Conservation (phyloP, 2,888 invertebrate genomes). For the Oeneis ivallda region DNA sequence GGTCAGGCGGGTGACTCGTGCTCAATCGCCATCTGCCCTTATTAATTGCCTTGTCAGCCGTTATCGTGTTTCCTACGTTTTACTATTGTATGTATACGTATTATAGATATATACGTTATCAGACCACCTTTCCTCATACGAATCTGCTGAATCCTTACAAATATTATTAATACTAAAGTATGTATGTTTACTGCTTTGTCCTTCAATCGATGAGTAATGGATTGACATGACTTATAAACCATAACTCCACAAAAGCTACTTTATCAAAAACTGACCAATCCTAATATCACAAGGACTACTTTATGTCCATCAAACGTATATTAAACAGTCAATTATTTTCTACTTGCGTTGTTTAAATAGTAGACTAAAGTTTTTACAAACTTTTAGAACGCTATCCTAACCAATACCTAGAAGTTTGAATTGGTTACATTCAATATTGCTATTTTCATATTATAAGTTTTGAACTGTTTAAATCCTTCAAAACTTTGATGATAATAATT, state of each 20-base stretch:
- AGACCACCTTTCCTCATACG: neutral
- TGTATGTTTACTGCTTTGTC: too few species aligned
- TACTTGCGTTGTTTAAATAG: neutral
- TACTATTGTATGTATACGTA: conserved; percentile 49
- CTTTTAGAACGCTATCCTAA: neutral
- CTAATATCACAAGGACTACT: too few species aligned
- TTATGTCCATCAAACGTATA: too few species aligned
- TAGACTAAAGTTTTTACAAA: too few species aligned
- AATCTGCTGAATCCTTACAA: too few species aligned
- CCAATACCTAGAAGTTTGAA: conserved; percentile 5
- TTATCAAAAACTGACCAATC: neutral
- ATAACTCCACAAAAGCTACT: too few species aligned
- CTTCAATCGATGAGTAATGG: too few species aligned
- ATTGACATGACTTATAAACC: too few species aligned
- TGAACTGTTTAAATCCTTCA: conserved; percentile 7
- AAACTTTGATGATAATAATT: conserved; percentile 12
- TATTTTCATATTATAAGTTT: conserved; percentile 10
- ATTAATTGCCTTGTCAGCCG: conserved; percentile 79
- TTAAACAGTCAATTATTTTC: neutral
- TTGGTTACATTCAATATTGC: conserved; percentile 9
- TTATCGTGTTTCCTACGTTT: conserved; percentile 72
- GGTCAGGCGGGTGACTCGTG: conserved; percentile 75
- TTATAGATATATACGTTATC: neutral
- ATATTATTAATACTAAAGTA: too few species aligned
- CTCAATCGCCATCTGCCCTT: conserved; percentile 80